Base-by-base conservation (phyloP, 2,888 invertebrate genomes). In the Rotaria socialis region DNA sequence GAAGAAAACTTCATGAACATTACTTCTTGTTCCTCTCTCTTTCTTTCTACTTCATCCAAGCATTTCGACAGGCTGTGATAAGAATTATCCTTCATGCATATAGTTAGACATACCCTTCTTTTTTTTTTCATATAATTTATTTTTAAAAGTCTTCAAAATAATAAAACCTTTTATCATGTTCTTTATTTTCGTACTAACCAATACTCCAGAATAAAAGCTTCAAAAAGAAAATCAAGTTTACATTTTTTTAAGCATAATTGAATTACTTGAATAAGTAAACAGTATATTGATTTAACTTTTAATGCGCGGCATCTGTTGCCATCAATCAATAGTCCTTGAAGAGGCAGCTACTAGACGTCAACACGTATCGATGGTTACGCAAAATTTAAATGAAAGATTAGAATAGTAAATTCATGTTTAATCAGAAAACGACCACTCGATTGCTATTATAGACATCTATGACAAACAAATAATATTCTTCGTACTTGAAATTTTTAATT, bases 1-100 rank as follows among this genome's bases (percentile, higher is more conserved):
- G 52, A 16, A 14, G 50, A 52, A 52, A 3, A 52, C 16, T 52
- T 11, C 8, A 16, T 16, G 52, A 52, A 52, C 52, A 14, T 14
- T 52, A 52, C 16, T 52, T 8, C 16, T 16, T 52, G 5, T 50
- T 50, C 50, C 52, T 52, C 14, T 16, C 16, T 52, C 27, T 67
- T 67, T 67, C 35, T 27, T 35, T 67, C 27, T 35, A 27, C 4
- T 11, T 16, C 35, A 67, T 14, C 67, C 14, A 27, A 67, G 67
- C 67, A 67, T 67, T 67, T 24, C 35, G 24, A 35, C 67, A 67
- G 27, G 67, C 67, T 67, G 67, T 67, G 67, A 67, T 67, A 67
- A 67, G 3, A 22, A 22, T 35, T 35, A 22, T 22, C 52, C 22
- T 22, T 56, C 10, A 22, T 35, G 35, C 27, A 67, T 35, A 16